phyloP scores from a whole-genome alignment of 2,888 invertebrate species.

The Tinea pellionella region DNA sequence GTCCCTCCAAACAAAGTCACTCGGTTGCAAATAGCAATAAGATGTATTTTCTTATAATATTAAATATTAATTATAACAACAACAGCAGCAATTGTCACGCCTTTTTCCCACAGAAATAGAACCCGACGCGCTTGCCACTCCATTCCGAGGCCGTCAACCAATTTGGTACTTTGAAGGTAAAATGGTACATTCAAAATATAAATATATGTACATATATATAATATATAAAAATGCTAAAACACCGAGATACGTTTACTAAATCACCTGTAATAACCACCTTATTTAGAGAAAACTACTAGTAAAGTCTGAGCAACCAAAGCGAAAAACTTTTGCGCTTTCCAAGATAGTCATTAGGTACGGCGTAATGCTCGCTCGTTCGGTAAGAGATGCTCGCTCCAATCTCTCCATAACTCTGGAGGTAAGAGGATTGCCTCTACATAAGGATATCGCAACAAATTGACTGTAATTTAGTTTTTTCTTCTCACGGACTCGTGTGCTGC shows the following conservation, averaged over 20 bases:
- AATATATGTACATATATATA: too few species aligned
- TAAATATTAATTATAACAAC: too few species aligned
- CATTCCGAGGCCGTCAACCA: too few species aligned
- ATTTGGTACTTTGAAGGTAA: too few species aligned
- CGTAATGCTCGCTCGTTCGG: slow-evolving; percentile 20
- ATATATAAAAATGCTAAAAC: too few species aligned
- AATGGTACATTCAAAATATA: too few species aligned
- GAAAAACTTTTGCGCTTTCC: slow-evolving; percentile 47
- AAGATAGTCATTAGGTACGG: slow-evolving; percentile 45
- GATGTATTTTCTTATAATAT: too few species aligned
- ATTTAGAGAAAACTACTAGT: slow-evolving; percentile 42
- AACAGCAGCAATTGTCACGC: too few species aligned
- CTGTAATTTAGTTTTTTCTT: slow-evolving; percentile 61
- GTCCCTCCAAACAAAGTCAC: too few species aligned
- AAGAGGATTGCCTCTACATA: slow-evolving; percentile 55
- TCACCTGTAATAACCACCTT: slow-evolving; percentile 36
- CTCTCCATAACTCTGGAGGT: slow-evolving; percentile 34
- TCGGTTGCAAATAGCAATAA: too few species aligned
- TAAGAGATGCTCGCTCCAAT: slow-evolving; percentile 19
- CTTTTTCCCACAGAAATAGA: too few species aligned
- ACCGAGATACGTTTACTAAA: neutral
- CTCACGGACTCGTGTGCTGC: slow-evolving; percentile 34
- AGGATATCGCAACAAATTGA: slow-evolving; percentile 63
- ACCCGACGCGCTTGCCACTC: too few species aligned
- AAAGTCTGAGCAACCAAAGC: slow-evolving; percentile 31